These are phyloP conservation scores for Oreortyx pictus DNA, from an alignment of 2,797 vertebrate species.

Conservation along the genomic window DNA sequence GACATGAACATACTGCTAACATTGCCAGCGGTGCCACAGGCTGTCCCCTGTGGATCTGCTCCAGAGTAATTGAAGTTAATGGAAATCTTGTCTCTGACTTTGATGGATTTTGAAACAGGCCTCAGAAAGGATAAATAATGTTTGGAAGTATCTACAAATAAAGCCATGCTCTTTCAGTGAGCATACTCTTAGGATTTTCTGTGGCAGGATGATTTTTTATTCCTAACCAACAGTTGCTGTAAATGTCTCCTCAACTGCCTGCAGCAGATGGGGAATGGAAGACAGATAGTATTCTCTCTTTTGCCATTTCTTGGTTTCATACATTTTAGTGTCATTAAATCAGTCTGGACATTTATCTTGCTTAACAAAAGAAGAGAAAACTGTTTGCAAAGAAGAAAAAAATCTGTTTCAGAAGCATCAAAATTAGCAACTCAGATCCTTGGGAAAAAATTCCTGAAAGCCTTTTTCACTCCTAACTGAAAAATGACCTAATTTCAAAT, in stretches of 20 bases:
- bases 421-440: not conserved
- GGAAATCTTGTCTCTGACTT: conserved; percentile 25
- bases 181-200: conserved; percentile 30
- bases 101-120: not conserved
- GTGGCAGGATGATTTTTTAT: conserved; percentile 48
- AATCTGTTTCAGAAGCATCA: not conserved
- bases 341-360: conserved; percentile 24
- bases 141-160: conserved; percentile 49
- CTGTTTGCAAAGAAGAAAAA: conserved; percentile 11
- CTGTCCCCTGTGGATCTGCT: not conserved
- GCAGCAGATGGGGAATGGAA: conserved; percentile 40
- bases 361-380: conserved; percentile 8
- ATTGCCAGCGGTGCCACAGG: not conserved
- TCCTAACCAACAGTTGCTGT: conserved; percentile 38
- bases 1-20: not conserved
- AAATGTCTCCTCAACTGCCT: conserved; percentile 56
- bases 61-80: conserved; percentile 17
- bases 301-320: conserved; percentile 19
- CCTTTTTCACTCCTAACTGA: not conserved
- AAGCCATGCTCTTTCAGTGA: conserved; percentile 24
- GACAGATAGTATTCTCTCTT: conserved; percentile 29
- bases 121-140: conserved; percentile 28
- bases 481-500: not conserved
- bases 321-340: conserved; percentile 3
- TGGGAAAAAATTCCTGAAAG: not conserved